A percentile compares a stretch with the other conserved stretches of the same genome.
Conservation (phyloP, 2,888 invertebrate genomes). For the Caenorhabditis afra region DNA sequence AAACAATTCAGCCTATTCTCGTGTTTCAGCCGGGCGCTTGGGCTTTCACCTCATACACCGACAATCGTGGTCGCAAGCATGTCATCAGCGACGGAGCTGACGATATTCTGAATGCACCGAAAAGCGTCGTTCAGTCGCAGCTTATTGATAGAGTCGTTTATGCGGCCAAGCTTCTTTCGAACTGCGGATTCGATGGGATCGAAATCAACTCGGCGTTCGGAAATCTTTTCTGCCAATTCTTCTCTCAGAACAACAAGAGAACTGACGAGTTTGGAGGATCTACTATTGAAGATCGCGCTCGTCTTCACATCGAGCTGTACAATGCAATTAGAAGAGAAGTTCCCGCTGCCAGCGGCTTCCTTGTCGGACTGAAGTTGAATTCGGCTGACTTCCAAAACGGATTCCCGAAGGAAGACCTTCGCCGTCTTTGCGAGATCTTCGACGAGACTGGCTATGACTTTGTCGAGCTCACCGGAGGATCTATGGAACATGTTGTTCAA, state of each 20-base stretch:
- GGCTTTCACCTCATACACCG: constrained; percentile 50
- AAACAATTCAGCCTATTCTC: not conserved
- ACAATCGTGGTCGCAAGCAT: constrained; percentile 37
- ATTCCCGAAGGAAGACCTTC: constrained; percentile 32
- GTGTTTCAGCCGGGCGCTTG: constrained; percentile 46
- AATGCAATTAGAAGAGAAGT: constrained; percentile 50
- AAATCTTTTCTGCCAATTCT: constrained; percentile 55
- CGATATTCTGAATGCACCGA: constrained; percentile 60
- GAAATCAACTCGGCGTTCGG: constrained; percentile 54
- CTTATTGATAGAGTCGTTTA: constrained; percentile 69
- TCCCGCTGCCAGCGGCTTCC: constrained; percentile 53
- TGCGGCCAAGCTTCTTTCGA: constrained; percentile 46
- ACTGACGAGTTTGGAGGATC: constrained; percentile 55
- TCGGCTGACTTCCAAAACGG: constrained; percentile 57
- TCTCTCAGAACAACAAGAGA: constrained; percentile 50
- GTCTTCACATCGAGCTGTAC: constrained; percentile 45
- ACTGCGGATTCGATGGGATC: constrained; percentile 58
- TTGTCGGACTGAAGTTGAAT: constrained; percentile 52
- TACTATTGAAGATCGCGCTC: constrained; percentile 33
- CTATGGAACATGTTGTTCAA: constrained; percentile 49
- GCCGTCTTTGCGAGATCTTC: constrained; percentile 32
- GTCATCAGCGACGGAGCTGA: constrained; percentile 60
- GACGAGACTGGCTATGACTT: constrained; percentile 49
- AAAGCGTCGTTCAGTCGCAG: constrained; percentile 59
- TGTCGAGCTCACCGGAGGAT: constrained; percentile 52